Evolutionary conservation across 1,140 invertebrate genomes (phyloP).

Genomic region (Chelonus insularis): DNA sequence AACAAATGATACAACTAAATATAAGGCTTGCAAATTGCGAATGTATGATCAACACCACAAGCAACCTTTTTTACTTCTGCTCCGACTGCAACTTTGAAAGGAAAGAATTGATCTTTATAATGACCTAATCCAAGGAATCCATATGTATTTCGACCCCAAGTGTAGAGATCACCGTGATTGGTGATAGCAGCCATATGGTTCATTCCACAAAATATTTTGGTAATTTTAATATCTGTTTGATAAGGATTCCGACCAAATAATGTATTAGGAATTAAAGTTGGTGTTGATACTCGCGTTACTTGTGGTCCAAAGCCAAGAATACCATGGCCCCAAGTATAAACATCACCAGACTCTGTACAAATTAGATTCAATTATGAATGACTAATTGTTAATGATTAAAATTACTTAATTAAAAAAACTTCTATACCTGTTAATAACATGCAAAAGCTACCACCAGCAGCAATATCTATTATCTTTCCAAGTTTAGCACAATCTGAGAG

Average conservation of each 20-base stretch:
- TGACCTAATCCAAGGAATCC: conserved; percentile 83
- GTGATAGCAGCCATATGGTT: conserved; percentile 81
- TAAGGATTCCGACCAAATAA: conserved; percentile 87
- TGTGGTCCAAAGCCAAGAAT: conserved; percentile 86
- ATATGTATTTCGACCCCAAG: conserved; percentile 86
- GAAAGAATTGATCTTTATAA: conserved; percentile 82
- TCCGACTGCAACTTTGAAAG: conserved; percentile 79
- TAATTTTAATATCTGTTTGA: conserved; percentile 66
- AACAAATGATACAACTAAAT: too few species aligned
- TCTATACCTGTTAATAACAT: conserved; percentile 76
- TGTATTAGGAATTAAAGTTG: conserved; percentile 73
- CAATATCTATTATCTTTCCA: conserved; percentile 81
- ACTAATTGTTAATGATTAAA: conserved; percentile 22
- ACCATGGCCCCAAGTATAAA: conserved; percentile 93
- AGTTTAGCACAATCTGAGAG: conserved; percentile 66
- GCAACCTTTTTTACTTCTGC: conserved; percentile 72
- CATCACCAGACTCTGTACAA: conserved; percentile 72
- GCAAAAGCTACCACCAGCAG: conserved; percentile 86
- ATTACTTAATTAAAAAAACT: conserved; percentile 21
- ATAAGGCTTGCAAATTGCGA: conserved; percentile 77
- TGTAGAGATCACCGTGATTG: conserved; percentile 79
- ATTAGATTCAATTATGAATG: conserved; percentile 25
- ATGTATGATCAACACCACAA: conserved; percentile 85
- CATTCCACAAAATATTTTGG: conserved; percentile 73
- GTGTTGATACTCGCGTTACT: conserved; percentile 66